These are phyloP conservation scores for Poeciliopsis turrubarensis DNA, from an alignment of 2,113 vertebrate genomes.

Conservation along the genomic window DNA sequence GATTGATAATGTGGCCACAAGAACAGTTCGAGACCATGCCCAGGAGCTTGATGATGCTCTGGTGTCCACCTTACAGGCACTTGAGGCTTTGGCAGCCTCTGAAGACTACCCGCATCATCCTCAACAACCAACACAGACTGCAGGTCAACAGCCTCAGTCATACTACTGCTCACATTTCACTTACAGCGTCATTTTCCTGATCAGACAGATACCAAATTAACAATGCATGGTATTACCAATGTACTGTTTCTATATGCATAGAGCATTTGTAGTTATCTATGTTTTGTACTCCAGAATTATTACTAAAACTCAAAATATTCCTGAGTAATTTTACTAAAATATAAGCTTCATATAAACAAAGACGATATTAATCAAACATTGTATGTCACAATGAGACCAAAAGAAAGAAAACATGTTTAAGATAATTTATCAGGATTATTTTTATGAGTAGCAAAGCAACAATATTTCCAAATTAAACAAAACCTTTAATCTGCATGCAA, in stretches of 20 bases:
- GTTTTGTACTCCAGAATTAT: background rate
- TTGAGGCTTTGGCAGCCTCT: slow-evolving; percentile 96
- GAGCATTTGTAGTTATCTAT: slow-evolving; percentile 6
- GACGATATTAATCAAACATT: background rate
- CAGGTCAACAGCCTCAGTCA: slow-evolving; percentile 87
- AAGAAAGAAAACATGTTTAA: too few relatives aligned
- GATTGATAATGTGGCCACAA: slow-evolving; percentile 91
- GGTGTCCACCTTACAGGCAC: slow-evolving; percentile 95
- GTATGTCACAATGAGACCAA: too few relatives aligned
- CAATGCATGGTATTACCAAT: slow-evolving; percentile 1
- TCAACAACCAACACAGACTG: slow-evolving; percentile 90
- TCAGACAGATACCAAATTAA: slow-evolving; percentile 10
- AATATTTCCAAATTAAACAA: background rate
- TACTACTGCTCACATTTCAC: slow-evolving; percentile 37
- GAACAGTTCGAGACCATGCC: slow-evolving; percentile 94
- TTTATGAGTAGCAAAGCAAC: background rate
- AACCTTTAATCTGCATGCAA: background rate
- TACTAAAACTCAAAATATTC: slow-evolving; percentile 1
- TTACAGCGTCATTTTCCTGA: background rate
- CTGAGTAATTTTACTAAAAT: background rate
- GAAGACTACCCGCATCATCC: slow-evolving; percentile 92
- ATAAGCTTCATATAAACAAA: background rate
- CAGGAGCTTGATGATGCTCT: slow-evolving; percentile 97
- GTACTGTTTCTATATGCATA: slow-evolving; percentile 6
- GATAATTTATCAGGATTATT: background rate